Base-by-base conservation (phyloP, 2,888 invertebrate genomes). In the Philhelius pedissequus region DNA sequence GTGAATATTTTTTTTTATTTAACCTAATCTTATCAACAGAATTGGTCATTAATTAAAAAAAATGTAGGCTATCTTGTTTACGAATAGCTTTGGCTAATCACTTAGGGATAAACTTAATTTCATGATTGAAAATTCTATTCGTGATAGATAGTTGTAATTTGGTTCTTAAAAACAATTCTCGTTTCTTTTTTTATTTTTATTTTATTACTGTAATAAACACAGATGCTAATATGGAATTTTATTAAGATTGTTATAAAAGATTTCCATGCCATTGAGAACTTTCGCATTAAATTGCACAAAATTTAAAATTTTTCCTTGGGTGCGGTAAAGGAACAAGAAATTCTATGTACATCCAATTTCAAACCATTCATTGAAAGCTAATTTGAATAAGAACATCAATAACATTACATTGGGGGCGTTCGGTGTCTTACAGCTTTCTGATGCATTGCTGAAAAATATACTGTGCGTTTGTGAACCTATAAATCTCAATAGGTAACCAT, bases 1-100 rank as follows among this genome's bases (percentile, higher is more conserved):
- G 97, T 97, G 91, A 87, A 89, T 87, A 35, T 35, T 22, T 22
- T 62, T 45, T 38, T 60, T 27, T 20, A 9, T 15, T 15, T 20
- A 38, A 22, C 3, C 9, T 27, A 3, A 45, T 45, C 45, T 62
- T 30, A 62, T 62, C 62, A n/a, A 45, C 5, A 1, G n/a, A 45
- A 62, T 11, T 45, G 13, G 30, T 20, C 20, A 15, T 30, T 30
- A 30, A 45, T 30, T 20, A 6, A 54, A 15, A 22, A 38, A 38
- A n/a, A 5, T n/a, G 1, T n/a, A 38, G 25, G 25, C 8, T 15
- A 13, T 8, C 1, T 38, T 22, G 32, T 56, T 20, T 30, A 25
- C 9, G 11, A 54, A 30, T 6, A 32, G 6, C 13, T 32, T 56
- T n/a, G 1, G 11, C 58, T 38, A 38, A 58, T 58, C 58, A 38